A percentile compares a stretch with the other conserved stretches of the same genome.
Conservation (phyloP, 2,888 invertebrate genomes). For the Drosophila mayaguana region DNA sequence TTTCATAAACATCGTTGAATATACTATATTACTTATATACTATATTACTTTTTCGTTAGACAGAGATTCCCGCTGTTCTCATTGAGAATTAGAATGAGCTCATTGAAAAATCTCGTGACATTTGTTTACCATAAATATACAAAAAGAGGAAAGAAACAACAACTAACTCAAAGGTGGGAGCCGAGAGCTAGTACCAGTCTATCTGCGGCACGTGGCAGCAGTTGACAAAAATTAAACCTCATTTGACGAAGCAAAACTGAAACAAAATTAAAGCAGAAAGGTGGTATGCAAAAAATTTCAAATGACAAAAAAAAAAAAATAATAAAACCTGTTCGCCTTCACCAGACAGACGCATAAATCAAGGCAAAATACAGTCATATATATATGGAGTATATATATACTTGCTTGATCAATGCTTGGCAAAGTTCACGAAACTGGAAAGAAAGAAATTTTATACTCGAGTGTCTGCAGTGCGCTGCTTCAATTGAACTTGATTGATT, state of each 20-base stretch:
- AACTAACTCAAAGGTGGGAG: not conserved
- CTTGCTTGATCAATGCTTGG: constrained; percentile 26
- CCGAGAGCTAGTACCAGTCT: constrained; percentile 7
- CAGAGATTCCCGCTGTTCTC: not conserved
- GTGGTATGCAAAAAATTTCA: constrained; percentile 27
- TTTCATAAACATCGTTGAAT: not conserved
- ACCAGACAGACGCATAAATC: constrained; percentile 34
- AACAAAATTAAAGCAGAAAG: constrained; percentile 9
- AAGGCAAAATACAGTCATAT: constrained; percentile 25
- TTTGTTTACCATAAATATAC: constrained; percentile 11
- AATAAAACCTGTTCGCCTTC: constrained; percentile 44
- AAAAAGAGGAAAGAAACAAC: not conserved
- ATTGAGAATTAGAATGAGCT: constrained; percentile 1
- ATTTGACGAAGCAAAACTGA: constrained; percentile 12
- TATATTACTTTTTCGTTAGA: not conserved
- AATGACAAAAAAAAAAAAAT: constrained; percentile 49
- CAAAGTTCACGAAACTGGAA: constrained; percentile 76
- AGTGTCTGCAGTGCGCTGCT: constrained; percentile 28
- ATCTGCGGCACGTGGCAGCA: constrained; percentile 29
- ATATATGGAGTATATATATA: not conserved
- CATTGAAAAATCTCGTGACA: constrained; percentile 15
- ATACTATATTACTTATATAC: no score
- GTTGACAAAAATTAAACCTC: constrained; percentile 15
- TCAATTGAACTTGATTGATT: constrained; percentile 78
- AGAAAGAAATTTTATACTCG: constrained; percentile 53